Base-by-base conservation (phyloP, 1,140 invertebrate species). In the Doryteuthis pealeii region DNA sequence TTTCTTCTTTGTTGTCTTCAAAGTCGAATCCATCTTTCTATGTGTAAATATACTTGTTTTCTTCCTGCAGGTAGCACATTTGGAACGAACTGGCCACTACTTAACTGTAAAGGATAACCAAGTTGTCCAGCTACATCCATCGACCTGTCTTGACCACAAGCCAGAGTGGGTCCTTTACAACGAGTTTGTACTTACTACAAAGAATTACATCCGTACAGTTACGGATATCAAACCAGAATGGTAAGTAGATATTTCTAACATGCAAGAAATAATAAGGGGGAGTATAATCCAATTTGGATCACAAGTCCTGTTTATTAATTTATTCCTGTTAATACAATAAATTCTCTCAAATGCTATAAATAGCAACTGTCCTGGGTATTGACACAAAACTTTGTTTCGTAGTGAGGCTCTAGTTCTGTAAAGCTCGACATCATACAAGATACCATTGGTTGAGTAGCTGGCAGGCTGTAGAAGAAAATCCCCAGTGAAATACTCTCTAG, bases 81-180 rank as follows among this genome's bases (percentile, higher is more conserved):
- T 99, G 75, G 97, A 99, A 87, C 90, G 95, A 78, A 97, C 94
- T 10, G 96, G 97, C 0, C 96, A 99, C 88, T 99, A 99, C 89
- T 90, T 99, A 76, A 99, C 98, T 22, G 96, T 99, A 66, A 99
- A 99, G 87, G 98, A 99, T 90, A 99, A 99, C 89, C 98, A 99
- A 90, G 92, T 96, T 72, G 98, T 99, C 12, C 97, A 99, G 87
- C 91, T 99, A 18, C 98, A 99, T 90, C 98, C 98, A 0, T 99
- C 97, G 68, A 99, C 97, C 26, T 99, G 97, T 88, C 90, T 99
- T 22, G 97, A 99, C 89, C 98, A 99, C 88, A 99, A 99, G 90
- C 98, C 98, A 3, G 98, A 99, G 86, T 99, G 98, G 98, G 97
- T 99, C 26, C 93, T 99, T 70, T 99, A 99, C 89, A 99, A 99